Evolutionary conservation across 2,888 invertebrate species (phyloP).

Genomic region (Drepanosiphum platanoidis): DNA sequence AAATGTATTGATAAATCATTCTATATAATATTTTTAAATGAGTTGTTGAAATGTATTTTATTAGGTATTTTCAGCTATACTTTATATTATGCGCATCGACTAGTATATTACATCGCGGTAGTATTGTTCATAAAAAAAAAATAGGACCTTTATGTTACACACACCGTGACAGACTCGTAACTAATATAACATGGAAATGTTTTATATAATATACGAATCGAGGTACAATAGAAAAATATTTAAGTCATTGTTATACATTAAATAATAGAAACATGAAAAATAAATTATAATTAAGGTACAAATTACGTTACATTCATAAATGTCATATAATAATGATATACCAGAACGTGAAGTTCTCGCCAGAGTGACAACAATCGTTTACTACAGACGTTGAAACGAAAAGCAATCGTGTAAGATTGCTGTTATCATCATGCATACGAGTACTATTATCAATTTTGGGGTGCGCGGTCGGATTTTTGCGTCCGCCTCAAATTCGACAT

Average conservation of each 20-base stretch:
- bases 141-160: background rate
- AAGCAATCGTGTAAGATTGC: no score
- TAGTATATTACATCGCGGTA: background rate
- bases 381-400: no score
- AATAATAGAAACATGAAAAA: slow-evolving; percentile 7
- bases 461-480: no score
- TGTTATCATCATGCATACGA: no score
- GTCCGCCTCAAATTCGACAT: no score
- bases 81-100: background rate
- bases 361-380: no score
- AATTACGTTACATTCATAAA: slow-evolving; percentile 11
- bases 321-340: no score
- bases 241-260: background rate
- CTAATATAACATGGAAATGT: background rate
- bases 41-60: background rate
- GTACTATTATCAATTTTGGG: no score
- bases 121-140: background rate
- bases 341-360: no score
- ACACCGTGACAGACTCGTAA: slow-evolving; percentile 1
- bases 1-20: background rate
- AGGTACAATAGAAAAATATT: background rate
- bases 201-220: background rate
- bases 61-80: background rate
- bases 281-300: slow-evolving; percentile 22
- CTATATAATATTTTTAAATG: background rate